Percentiles rank a stretch among this genome's conserved stretches.
These are phyloP conservation scores for Tetranychus urticae DNA, from an alignment of 1,140 invertebrate genomes.

Conservation along the genomic window DNA sequence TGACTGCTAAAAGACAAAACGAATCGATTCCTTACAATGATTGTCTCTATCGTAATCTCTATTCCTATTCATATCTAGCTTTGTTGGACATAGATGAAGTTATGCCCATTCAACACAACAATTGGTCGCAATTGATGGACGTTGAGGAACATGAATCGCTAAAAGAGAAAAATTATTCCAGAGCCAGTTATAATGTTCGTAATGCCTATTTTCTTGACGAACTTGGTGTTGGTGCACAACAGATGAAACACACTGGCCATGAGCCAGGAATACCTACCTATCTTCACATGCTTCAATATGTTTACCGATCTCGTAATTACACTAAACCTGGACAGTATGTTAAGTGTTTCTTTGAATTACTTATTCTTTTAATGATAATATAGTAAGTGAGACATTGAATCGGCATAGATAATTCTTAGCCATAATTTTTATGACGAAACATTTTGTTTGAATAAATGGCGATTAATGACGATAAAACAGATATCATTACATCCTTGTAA, in stretches of 20 bases:
- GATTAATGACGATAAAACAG: too few relatives aligned
- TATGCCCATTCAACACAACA: slow-evolving; percentile 50
- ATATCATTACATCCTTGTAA: too few relatives aligned
- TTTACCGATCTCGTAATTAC: slow-evolving; percentile 65
- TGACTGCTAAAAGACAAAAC: slow-evolving; percentile 40
- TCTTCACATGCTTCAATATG: slow-evolving; percentile 81
- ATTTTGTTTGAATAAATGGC: too few relatives aligned
- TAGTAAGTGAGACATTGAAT: too few relatives aligned
- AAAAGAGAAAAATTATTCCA: slow-evolving; percentile 40
- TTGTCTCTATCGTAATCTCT: slow-evolving; percentile 77
- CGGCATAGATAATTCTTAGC: too few relatives aligned
- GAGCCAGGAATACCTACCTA: slow-evolving; percentile 46
- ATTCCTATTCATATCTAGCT: slow-evolving; percentile 66
- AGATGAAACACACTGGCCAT: slow-evolving; percentile 12
- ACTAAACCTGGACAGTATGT: slow-evolving; percentile 78
- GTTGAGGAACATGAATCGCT: slow-evolving; percentile 29
- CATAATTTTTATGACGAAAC: too few relatives aligned
- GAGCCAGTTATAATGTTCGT: slow-evolving; percentile 63
- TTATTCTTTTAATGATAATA: too few relatives aligned
- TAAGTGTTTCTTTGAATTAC: slow-evolving; percentile 41
- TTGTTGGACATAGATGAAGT: slow-evolving; percentile 81
- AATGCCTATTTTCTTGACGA: slow-evolving; percentile 89
- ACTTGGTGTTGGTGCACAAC: slow-evolving; percentile 22
- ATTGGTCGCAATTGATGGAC: slow-evolving; percentile 55
- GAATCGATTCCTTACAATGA: slow-evolving; percentile 91